Base-by-base conservation (phyloP, 92 coral and sea anemone genomes). In the Paramuricea clavata region DNA sequence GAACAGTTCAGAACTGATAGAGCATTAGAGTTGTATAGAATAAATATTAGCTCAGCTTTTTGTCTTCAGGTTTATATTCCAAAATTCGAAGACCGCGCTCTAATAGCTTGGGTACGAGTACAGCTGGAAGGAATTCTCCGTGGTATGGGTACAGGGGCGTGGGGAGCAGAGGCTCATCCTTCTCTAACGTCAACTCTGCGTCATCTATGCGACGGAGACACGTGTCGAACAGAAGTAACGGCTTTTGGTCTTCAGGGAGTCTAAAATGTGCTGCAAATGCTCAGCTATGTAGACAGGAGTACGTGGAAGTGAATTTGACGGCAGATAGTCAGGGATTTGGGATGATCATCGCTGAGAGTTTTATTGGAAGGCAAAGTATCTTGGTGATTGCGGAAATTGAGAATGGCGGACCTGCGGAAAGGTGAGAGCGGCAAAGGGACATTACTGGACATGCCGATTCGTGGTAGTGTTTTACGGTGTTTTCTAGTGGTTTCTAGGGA, bases 301-400 rank as follows among this genome's bases (percentile, higher is more conserved):
- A 59, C 30, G 84, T 79, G 6, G 84, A 79, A 49, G 84, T 79
- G 35, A 79, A 79, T 41, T 67, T 79, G 49, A 79, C 84, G 0
- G 84, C 84, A 19, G 84, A 79, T 43, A 79, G 42, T 61, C 84
- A 79, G 42, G 84, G 84, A 62, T 79, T 79, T 59, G 84, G 84
- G 0, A 59, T 79, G 34, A 59, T 54, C 2, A 79, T 79, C 8
- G 73, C 84, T 0, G 84, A 79, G 34, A 62, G 73, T 39, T 59
- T 19, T 62, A 28, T 79, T 22, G 84, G 73, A 23, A 62, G 84
- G n/a, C 72, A 79, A 6, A 79, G 56, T 61, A 27, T 79, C 15
- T 47, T 79, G 22, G 73, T 79, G 25, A 79, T 79, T 30, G 84
- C 84, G 30, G 84, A 79, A 12, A 79, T 79, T 59, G 84, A 79